Evolutionary conservation across 2,888 invertebrate species (phyloP).

Genomic region (Athalia cordata): DNA sequence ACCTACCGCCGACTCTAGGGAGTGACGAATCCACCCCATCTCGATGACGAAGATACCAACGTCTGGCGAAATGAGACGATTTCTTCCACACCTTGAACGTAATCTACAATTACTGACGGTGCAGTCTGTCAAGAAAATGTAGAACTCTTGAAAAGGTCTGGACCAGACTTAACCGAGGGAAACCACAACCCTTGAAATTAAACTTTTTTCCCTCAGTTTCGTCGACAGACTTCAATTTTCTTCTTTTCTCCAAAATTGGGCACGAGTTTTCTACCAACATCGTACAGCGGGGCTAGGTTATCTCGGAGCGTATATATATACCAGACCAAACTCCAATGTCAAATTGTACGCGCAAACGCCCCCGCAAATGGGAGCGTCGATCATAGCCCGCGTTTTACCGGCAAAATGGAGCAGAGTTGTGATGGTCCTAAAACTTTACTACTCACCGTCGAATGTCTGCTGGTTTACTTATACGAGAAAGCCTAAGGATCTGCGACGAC

Average conservation of each 20-base stretch:
- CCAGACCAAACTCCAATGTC: too few species aligned
- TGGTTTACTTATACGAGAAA: slow-evolving; percentile 37
- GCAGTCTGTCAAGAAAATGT: background rate
- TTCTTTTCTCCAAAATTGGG: too few species aligned
- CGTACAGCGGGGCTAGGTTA: too few species aligned
- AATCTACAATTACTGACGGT: background rate
- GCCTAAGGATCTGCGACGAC: slow-evolving; percentile 22
- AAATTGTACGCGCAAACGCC: background rate
- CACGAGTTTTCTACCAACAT: too few species aligned
- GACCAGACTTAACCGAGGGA: too few species aligned
- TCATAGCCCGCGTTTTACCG: slow-evolving; percentile 3
- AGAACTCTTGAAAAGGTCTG: background rate
- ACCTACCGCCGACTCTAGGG: background rate
- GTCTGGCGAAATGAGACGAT: background rate
- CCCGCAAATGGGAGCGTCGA: background rate
- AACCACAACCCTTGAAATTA: background rate
- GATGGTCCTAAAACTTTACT: slow-evolving; percentile 36
- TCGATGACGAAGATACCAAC: slow-evolving; percentile 14
- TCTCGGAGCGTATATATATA: too few species aligned
- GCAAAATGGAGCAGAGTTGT: background rate
- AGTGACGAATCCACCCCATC: slow-evolving; percentile 37
- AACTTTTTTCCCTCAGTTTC: too few species aligned
- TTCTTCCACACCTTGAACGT: background rate
- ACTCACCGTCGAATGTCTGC: slow-evolving; percentile 31
- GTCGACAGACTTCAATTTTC: too few species aligned